Evolutionary conservation across 2,113 vertebrate genomes (phyloP), one percentile per base, ranked within the genome.

Genomic region (Hipposideros armiger): DNA sequence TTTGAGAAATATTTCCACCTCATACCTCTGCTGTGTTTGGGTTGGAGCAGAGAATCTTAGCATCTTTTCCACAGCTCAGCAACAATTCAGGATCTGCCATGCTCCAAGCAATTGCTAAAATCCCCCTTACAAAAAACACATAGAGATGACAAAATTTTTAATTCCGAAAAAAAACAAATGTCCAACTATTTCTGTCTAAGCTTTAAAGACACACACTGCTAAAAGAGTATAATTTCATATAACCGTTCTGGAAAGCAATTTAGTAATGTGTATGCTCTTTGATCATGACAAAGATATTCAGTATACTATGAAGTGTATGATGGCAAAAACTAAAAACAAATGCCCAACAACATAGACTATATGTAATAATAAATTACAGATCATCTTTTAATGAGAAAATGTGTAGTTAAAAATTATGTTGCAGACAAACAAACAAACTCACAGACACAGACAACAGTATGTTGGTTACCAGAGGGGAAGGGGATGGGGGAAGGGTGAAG

Each of bases 41-140:
- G 95, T 99, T 99, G 97, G 99, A 99, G 97, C 99, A 99, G 80
- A 99, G 99, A 95, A 99, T 99, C 97, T 99, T 99, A 96, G 99
- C 99, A 98, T 99, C 99, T 96, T 99, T 99, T 85, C 99, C 99
- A 94, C 99, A 99, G 97, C 99, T 99, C 78, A 99, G 98, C 0
- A 99, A 98, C 97, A 99, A 98, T 97, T 99, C 99, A 0, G 99
- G 99, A 98, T 99, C 99, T 1, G 99, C 99, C 98, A 99, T 93
- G 91, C 99, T 99, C 99, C 99, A 99, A 86, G 99, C 99, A 97
- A 99, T 99, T 96, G 99, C 98, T 97, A 99, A 97, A 95, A 99
- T 95, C 8, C 99, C 99, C 95, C 99, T 99, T 99, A 97, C 0
- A 74, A 94, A 88, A 96, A 62, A 94, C 11, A 80, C 7, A 84